Base-by-base conservation (phyloP, 2,888 invertebrate species). In the Dolomedes plantarius region DNA sequence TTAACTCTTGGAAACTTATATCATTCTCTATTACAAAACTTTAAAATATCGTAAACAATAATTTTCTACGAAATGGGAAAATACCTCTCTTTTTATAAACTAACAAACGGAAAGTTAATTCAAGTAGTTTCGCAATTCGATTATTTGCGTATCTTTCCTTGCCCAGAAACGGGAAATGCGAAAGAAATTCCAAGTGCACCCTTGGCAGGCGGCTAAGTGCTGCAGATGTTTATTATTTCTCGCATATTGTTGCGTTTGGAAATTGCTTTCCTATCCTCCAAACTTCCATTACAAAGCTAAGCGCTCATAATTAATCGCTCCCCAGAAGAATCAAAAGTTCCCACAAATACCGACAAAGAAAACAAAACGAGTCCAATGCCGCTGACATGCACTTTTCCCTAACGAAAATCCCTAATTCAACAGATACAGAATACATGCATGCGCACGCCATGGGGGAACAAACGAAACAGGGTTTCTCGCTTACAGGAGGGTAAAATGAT, bases 271-370 rank as follows among this genome's bases (percentile, higher is more conserved):
- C 56, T 56, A 56, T 56, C 56, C 23, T 56, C 19, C 56, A 56
- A 56, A 56, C 23, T 56, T 56, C 56, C 56, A 56, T 56, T 56
- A 56, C 56, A 56, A 56, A 56, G 56, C 56, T 56, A 56, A 56
- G 56, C 56, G 16, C 56, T 56, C 23, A 56, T 56, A 56, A 56
- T 56, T 56, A 56, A 56, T 56, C 56, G 56, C 56, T 56, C 23
- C 6, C 6, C 19, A 56, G 23, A 56, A 23, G 23, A 56, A 23
- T 23, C 19, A 56, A 56, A 56, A 23, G 19, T 56, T 56, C 56
- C 56, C 56, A 56, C 56, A 56, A 56, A 56, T 56, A 56, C 56
- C 56, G 23, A 56, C 56, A 23, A 56, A 56, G 23, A 23, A 56
- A 56, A 16, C 7, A 46, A 56, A 56, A 56, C 11, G 56, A 19